phyloP scores from a whole-genome alignment of 2,113 vertebrate species.

The Corythaeola cristata region DNA sequence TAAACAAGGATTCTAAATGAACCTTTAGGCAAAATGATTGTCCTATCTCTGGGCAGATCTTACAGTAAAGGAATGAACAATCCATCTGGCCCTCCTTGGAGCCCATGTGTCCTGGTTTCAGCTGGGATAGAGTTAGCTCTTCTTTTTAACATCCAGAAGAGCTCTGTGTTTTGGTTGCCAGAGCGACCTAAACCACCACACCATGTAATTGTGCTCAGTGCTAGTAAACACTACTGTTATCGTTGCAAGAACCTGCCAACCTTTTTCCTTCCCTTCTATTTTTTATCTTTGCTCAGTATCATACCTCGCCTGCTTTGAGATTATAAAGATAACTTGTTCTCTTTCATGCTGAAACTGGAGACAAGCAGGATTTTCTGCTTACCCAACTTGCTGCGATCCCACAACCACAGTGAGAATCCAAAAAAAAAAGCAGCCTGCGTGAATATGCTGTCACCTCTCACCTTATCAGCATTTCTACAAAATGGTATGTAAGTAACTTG shows the following conservation, averaged over 20 bases:
- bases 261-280: neutral
- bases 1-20: neutral
- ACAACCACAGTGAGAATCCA: rapidly evolving
- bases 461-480: neutral
- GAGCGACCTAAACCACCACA: no score
- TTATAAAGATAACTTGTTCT: neutral
- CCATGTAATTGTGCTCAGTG: neutral
- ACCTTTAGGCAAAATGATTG: neutral
- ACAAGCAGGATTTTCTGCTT: neutral
- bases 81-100: neutral
- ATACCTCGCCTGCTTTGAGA: neutral
- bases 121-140: no score
- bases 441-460: neutral
- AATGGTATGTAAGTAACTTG: neutral
- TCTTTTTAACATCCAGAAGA: no score
- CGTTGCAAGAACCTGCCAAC: neutral
- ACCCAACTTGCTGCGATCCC: neutral
- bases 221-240: neutral
- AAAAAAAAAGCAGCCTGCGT: neutral
- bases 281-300: neutral
- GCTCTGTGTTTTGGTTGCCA: no score
- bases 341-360: neutral
- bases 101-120: no score
- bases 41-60: neutral
- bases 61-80: neutral